These are phyloP conservation scores for Sebastes itinus DNA, from an alignment of 2,797 vertebrate genomes.

Conservation along the genomic window DNA sequence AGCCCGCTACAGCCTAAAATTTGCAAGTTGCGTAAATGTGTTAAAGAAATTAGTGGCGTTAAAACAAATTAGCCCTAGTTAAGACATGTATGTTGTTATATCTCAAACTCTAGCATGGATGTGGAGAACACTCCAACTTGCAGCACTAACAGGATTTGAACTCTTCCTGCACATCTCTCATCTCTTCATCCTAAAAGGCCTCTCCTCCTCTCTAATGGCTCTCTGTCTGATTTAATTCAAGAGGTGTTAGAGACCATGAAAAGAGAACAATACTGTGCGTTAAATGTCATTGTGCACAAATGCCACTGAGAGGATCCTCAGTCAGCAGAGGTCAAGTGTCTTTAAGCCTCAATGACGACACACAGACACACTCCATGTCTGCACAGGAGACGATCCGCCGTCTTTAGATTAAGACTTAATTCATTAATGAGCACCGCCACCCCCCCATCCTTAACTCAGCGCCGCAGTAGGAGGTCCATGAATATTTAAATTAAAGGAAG, in stretches of 20 bases:
- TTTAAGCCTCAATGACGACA: background rate
- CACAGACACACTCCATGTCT: background rate
- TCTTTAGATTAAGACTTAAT: slow-evolving; percentile 47
- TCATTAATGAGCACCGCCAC: slow-evolving; percentile 30
- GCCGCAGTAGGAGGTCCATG: slow-evolving; percentile 29
- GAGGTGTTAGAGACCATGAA: background rate
- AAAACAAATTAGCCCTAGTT: background rate
- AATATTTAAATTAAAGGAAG: slow-evolving; percentile 59
- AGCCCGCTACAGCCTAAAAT: too few species aligned
- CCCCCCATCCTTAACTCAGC: background rate
- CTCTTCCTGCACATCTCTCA: background rate
- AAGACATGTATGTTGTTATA: background rate
- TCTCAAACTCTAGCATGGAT: background rate
- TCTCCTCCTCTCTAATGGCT: background rate
- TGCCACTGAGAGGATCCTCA: background rate
- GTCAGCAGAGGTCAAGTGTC: slow-evolving; percentile 25
- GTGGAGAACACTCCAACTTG: background rate
- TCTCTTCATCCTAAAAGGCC: background rate
- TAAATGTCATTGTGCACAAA: background rate
- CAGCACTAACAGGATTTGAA: background rate
- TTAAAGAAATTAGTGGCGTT: too few species aligned
- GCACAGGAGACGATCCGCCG: background rate
- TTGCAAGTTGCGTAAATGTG: too few species aligned
- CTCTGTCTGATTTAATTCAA: background rate
- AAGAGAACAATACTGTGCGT: background rate